These are phyloP conservation scores for Centrocercus urophasianus DNA, from an alignment of 2,113 vertebrate genomes.

Conservation along the genomic window DNA sequence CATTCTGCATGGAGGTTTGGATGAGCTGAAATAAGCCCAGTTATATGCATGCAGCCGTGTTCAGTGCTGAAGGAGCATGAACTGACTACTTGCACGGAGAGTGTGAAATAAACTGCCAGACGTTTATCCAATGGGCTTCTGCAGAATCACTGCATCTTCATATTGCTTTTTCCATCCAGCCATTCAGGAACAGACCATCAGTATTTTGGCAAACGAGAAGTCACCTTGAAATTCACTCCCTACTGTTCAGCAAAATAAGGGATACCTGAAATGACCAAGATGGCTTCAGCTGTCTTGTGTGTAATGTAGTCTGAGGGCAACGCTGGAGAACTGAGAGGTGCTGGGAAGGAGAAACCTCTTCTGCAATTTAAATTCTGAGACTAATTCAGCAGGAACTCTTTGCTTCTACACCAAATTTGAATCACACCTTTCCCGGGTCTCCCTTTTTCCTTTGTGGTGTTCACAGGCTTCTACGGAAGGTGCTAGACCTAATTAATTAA, in stretches of 20 bases:
- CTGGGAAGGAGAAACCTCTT: neutral
- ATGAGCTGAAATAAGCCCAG: neutral
- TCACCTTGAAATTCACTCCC: constrained; percentile 57
- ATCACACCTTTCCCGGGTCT: neutral
- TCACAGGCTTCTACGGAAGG: neutral
- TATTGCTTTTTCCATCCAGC: neutral
- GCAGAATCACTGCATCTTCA: neutral
- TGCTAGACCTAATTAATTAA: neutral
- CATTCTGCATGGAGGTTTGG: constrained; percentile 8
- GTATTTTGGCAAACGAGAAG: constrained; percentile 2
- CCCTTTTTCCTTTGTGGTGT: neutral
- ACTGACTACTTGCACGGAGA: constrained; percentile 43
- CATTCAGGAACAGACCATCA: neutral
- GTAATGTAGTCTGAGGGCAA: constrained; percentile 18
- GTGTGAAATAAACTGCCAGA: constrained; percentile 46
- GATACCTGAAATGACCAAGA: constrained; percentile 43
- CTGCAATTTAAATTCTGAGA: neutral
- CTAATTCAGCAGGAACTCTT: neutral
- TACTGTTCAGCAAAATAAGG: neutral
- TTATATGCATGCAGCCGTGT: neutral
- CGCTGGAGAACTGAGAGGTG: neutral
- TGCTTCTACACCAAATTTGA: neutral
- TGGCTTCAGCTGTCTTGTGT: constrained; percentile 37
- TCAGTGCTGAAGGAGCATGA: neutral
- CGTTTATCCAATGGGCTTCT: neutral